Conservation (phyloP, 2,888 invertebrate genomes). For the Baccha elongata region DNA sequence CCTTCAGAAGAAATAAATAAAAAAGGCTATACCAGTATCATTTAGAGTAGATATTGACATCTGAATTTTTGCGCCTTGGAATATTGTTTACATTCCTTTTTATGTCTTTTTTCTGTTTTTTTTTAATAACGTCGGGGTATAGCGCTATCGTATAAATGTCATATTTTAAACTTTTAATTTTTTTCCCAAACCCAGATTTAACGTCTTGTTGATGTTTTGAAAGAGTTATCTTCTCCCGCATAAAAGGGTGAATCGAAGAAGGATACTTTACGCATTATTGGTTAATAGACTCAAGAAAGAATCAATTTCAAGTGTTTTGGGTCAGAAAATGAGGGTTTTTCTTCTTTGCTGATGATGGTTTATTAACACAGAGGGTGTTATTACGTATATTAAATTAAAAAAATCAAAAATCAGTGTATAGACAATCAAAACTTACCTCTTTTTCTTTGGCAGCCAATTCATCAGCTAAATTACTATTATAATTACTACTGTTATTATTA, state of each 20-base stretch:
- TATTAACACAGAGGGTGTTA: slow-evolving; percentile 3
- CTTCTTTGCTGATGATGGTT: neutral
- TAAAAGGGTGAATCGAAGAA: slow-evolving; percentile 58
- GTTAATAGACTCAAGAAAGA: slow-evolving; percentile 54
- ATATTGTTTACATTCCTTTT: slow-evolving; percentile 68
- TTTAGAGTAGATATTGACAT: slow-evolving; percentile 81
- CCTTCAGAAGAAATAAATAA: slow-evolving; percentile 25
- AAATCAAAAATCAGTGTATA: neutral
- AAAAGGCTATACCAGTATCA: slow-evolving; percentile 69
- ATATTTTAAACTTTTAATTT: slow-evolving; percentile 48
- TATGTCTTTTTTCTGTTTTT: slow-evolving; percentile 10
- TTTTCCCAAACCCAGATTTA: slow-evolving; percentile 19
- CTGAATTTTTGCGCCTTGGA: slow-evolving; percentile 81
- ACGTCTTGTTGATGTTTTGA: slow-evolving; percentile 51
- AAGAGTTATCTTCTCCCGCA: neutral
- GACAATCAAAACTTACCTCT: slow-evolving; percentile 93
- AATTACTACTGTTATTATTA: slow-evolving; percentile 74
- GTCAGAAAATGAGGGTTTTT: slow-evolving; percentile 41
- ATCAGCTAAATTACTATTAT: slow-evolving; percentile 85
- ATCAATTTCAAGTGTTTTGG: slow-evolving; percentile 66
- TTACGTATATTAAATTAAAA: neutral
- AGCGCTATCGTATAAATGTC: slow-evolving; percentile 46
- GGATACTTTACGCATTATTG: slow-evolving; percentile 68
- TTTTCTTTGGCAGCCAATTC: slow-evolving; percentile 98
- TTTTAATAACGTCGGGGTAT: too few relatives aligned